phyloP scores from a whole-genome alignment of 2,113 vertebrate genomes.

The Arothron firmamentum region DNA sequence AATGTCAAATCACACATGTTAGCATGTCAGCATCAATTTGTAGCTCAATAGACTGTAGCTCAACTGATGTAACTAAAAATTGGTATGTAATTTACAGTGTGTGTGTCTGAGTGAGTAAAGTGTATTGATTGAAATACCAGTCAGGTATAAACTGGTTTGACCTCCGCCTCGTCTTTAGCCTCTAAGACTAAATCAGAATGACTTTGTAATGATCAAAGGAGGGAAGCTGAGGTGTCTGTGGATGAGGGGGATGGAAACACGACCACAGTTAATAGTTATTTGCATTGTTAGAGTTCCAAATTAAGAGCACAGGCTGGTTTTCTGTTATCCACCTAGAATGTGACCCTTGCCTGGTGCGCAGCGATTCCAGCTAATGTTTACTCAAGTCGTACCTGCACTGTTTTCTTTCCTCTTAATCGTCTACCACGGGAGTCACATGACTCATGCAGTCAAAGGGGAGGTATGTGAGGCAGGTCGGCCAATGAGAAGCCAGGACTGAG shows the following conservation, averaged over 20 bases:
- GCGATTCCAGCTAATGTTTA: not conserved
- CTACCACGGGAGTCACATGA: conserved; percentile 42
- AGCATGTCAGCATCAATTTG: not conserved
- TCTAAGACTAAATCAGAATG: too few relatives aligned
- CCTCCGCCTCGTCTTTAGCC: not conserved
- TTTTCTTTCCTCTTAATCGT: conserved; percentile 42
- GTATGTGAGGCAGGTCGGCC: not conserved
- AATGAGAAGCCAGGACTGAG: conserved; percentile 18
- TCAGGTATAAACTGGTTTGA: conserved; percentile 12
- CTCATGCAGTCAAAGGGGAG: conserved; percentile 24
- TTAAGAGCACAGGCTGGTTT: conserved; percentile 1
- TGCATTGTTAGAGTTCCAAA: conserved; percentile 12
- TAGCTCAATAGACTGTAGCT: not conserved
- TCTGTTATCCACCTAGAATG: conserved; percentile 1
- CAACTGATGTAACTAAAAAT: too few relatives aligned
- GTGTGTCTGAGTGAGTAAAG: too few relatives aligned
- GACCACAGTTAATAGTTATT: conserved; percentile 22
- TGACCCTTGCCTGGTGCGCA: too few relatives aligned
- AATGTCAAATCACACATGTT: not conserved
- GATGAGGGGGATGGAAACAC: conserved; percentile 24
- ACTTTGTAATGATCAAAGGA: not conserved
- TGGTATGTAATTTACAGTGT: too few relatives aligned
- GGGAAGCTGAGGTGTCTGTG: conserved; percentile 14
- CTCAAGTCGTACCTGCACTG: conserved; percentile 18
- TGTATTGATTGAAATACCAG: conserved; percentile 15